Percentiles rank a stretch among this genome's conserved stretches.
These are phyloP conservation scores for Meteorus cinctellus DNA, from an alignment of 2,888 invertebrate species.

Conservation along the genomic window DNA sequence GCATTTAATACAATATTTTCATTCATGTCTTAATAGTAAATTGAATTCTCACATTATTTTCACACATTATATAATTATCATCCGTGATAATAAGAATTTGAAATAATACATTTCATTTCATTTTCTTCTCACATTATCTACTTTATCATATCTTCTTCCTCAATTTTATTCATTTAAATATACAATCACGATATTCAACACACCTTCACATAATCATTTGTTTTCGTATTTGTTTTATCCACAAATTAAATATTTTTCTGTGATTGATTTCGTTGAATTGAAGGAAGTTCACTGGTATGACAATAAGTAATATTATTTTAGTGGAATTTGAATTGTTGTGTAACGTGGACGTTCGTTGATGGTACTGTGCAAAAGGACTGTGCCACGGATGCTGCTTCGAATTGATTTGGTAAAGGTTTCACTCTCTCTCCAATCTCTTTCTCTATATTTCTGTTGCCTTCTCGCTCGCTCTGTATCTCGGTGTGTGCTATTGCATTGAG, in stretches of 20 bases:
- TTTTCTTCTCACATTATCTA: not conserved
- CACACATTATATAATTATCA: not conserved
- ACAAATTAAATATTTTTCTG: no score
- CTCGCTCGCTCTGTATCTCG: not conserved
- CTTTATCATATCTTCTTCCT: not conserved
- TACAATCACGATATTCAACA: no score
- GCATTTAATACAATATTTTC: not conserved
- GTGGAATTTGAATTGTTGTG: slow-evolving; percentile 17
- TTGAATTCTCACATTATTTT: not conserved
- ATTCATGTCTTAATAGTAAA: not conserved
- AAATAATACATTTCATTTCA: not conserved
- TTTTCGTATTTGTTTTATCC: no score
- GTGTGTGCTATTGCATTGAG: slow-evolving; percentile 11
- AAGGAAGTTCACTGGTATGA: no score
- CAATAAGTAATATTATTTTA: no score
- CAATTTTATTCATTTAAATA: no score
- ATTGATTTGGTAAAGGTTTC: slow-evolving; percentile 59
- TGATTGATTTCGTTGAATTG: no score
- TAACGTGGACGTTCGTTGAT: slow-evolving; percentile 5
- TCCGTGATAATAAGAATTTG: not conserved
- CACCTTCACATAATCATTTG: no score
- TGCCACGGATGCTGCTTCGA: slow-evolving; percentile 41
- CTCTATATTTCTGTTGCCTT: not conserved
- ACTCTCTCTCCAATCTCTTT: slow-evolving; percentile 35
- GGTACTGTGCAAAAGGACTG: slow-evolving; percentile 25